Base-by-base conservation (phyloP, 1,140 invertebrate species). In the Lanistes nyassanus region DNA sequence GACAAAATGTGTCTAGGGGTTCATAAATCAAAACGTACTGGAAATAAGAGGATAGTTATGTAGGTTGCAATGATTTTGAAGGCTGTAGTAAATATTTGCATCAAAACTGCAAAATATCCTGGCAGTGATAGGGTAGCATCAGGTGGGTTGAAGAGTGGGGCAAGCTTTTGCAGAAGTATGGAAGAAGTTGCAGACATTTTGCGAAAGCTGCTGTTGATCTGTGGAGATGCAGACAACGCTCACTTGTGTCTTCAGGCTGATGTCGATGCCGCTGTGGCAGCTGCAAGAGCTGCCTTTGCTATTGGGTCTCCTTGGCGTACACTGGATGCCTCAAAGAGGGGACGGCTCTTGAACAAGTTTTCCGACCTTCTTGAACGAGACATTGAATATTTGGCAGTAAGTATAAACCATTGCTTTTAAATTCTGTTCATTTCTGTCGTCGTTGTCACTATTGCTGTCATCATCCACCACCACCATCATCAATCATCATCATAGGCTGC, bases 291-390 rank as follows among this genome's bases (percentile, higher is more conserved):
- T 73, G 91, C 90, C 9, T 91, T 91, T 79, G 83, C 85, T 64
- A 69, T 88, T 7, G 90, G 89, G 7, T 96, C 95, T 16, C 91
- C 92, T 88, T 99, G 97, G 97, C 91, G 97, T 82, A 93, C 91
- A 0, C 96, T 97, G 94, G 95, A 98, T 90, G 96, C 97, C 9
- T 96, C 95, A 0, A 86, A 94, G 21, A 91, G 97, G 65, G 97
- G 97, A 3, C 77, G 89, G 31, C 90, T 98, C 0, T 85, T 99
- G 23, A 91, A 95, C 70, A 85, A 93, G 91, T 90, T 97, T n/a
- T 94, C 94, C 58, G 93, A 93, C 78, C 88, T 97, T 7, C 91
- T 97, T 65, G 92, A 94, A 75, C 90, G 94, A 53, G 94, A 98
- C 84, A 85, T 89, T 16, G 87, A 91, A 0, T 92, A 94, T 73